Evolutionary conservation across 2,888 invertebrate species (phyloP), one percentile per base, ranked within the genome.

Genomic region (Pheosia tremula): DNA sequence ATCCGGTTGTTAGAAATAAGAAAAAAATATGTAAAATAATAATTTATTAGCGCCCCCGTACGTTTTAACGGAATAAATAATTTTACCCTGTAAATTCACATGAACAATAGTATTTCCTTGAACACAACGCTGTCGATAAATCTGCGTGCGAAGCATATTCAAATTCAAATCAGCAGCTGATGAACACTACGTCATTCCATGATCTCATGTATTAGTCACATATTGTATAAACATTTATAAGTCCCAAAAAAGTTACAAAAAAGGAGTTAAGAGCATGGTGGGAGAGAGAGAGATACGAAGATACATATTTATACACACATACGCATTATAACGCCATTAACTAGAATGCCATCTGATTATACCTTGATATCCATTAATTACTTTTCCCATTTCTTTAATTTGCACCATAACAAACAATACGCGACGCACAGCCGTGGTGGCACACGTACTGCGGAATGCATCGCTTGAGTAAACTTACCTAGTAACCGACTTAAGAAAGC

Each of bases 401-500:
- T 39, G 13, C 39, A 24, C 8, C 52, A 39, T 55, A 9, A 56
- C 56, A 41, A n/a, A 56, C 24, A 24, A 24, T 24, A 67, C 64
- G 57, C 64, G 58, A 57, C 58, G 58, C 75, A 67, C 74, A 64
- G 68, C 76, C 60, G 71, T 60, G 38, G 6, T 5, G 58, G 66
- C 61, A 65, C 67, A 65, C 67, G 24, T 24, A 74, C 61, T 74
- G 72, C 70, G 63, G 76, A 74, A 76, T 76, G 77, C 74, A 72
- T 54, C 74, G 75, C 70, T 67, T 61, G 57, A 70, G 68, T 70
- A 72, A 69, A 65, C 68, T 74, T 68, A 72, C 68, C 77, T 68
- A 72, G 64, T 74, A 76, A 76, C 77, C 77, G 72, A 75, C 65
- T 74, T 76, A 67, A 57, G 58, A 5, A 10, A 41, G 5, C 62